phyloP scores from a whole-genome alignment of 2,797 vertebrate genomes.

The Phrynocephalus vlangalii region DNA sequence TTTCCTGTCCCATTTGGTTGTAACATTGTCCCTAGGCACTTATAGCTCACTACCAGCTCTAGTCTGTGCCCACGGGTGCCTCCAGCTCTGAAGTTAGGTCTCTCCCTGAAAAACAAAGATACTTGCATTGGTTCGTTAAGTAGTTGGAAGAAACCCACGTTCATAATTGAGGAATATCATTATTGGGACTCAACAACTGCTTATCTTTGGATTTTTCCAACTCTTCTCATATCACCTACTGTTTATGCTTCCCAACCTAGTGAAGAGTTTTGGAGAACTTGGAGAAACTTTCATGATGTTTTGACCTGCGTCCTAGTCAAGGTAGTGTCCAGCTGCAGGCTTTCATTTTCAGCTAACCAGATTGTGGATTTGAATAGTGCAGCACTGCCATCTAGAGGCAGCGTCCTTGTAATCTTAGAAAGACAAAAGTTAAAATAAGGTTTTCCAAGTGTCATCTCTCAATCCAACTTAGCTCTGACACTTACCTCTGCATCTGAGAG shows the following conservation, averaged over 20 bases:
- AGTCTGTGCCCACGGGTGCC: no score
- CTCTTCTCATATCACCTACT: background rate
- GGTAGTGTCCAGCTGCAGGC: background rate
- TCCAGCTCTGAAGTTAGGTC: no score
- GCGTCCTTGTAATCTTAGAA: background rate
- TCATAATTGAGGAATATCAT: background rate
- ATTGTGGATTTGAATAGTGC: background rate
- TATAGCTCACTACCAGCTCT: no score
- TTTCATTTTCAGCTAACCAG: background rate
- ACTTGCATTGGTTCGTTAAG: no score
- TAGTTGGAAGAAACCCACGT: background rate
- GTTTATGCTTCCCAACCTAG: background rate
- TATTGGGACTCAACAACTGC: background rate
- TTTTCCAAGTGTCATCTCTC: no score
- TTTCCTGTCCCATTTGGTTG: no score
- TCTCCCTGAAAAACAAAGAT: no score
- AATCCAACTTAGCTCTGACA: no score
- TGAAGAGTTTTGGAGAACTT: background rate
- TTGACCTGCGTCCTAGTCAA: background rate
- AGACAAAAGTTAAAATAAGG: background rate
- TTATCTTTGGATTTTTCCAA: background rate
- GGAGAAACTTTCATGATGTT: background rate
- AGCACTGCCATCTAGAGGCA: constrained; percentile 34
- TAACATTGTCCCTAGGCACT: no score
- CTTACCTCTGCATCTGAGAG: no score